Evolutionary conservation across 1,140 invertebrate genomes (phyloP).

Genomic region (Hormaphis cornu): DNA sequence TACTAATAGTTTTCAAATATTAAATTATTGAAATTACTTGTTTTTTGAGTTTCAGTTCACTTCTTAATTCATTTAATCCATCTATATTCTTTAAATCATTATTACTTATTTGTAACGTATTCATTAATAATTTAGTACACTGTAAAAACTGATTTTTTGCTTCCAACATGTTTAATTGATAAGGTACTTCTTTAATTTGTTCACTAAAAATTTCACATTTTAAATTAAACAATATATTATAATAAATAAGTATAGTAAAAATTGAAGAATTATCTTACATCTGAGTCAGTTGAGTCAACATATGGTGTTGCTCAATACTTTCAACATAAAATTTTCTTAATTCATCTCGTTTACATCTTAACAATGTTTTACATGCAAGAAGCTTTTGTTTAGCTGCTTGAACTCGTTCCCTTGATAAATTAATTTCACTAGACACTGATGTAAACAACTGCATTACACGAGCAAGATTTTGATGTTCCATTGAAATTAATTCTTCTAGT

Average conservation of each 20-base stretch:
- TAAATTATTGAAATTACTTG: constrained; percentile 47
- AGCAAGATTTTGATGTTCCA: constrained; percentile 78
- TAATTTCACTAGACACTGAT: constrained; percentile 62
- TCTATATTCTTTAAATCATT: constrained; percentile 66
- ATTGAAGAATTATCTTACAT: constrained; percentile 26
- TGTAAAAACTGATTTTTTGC: constrained; percentile 71
- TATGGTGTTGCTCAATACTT: constrained; percentile 84
- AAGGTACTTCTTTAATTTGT: constrained; percentile 66
- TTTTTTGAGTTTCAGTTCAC: constrained; percentile 61
- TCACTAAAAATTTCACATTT: constrained; percentile 60
- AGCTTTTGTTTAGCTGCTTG: constrained; percentile 79
- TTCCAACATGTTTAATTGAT: constrained; percentile 59
- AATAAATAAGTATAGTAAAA: constrained; percentile 26
- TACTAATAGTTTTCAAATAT: no score
- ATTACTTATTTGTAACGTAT: constrained; percentile 56
- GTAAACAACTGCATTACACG: constrained; percentile 65
- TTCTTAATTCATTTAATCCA: constrained; percentile 65
- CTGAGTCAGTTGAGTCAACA: constrained; percentile 56
- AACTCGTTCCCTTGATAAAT: constrained; percentile 70
- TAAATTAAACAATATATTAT: constrained; percentile 33
- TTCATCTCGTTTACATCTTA: constrained; percentile 87
- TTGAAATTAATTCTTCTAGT: constrained; percentile 78
- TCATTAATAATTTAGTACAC: constrained; percentile 71
- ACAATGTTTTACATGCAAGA: constrained; percentile 75
- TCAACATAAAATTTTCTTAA: constrained; percentile 86